These are phyloP conservation scores for Tromatobia lineatoria DNA, from an alignment of 2,888 invertebrate genomes.

Conservation along the genomic window DNA sequence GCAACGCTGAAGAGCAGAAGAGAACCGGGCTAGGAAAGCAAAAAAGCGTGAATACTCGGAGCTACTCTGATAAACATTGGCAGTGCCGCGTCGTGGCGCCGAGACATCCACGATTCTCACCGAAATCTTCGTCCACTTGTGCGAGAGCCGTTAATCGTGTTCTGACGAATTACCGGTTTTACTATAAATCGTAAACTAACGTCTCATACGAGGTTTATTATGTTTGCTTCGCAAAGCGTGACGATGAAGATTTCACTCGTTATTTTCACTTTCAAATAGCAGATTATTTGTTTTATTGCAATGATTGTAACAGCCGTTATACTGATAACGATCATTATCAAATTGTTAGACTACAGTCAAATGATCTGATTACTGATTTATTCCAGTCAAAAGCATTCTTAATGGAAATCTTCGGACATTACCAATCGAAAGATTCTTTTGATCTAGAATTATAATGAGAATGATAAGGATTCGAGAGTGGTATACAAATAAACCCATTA, in stretches of 20 bases:
- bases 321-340: neutral
- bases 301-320: neutral
- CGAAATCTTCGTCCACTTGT: conserved; percentile 37
- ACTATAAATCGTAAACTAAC: conserved; percentile 19
- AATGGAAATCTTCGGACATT: too few species aligned
- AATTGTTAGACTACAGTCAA: neutral
- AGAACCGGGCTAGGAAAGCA: conserved; percentile 30
- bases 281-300: neutral
- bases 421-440: too few species aligned
- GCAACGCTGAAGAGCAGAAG: neutral
- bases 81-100: neutral
- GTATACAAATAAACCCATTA: too few species aligned
- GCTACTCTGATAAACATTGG: conserved; percentile 35
- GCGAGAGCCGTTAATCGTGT: conserved; percentile 5
- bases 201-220: conserved; percentile 8
- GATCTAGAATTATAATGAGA: too few species aligned
- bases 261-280: neutral
- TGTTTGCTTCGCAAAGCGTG: neutral
- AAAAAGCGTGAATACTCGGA: conserved; percentile 5
- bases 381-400: neutral
- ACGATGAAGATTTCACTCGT: conserved; percentile 12
- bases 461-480: too few species aligned
- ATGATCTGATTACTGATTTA: neutral
- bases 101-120: conserved; percentile 24
- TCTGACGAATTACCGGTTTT: conserved; percentile 29